Percentiles rank a stretch among this genome's conserved stretches.
Conservation (phyloP, 2,797 vertebrate genomes). For the Enteromius treurensis region DNA sequence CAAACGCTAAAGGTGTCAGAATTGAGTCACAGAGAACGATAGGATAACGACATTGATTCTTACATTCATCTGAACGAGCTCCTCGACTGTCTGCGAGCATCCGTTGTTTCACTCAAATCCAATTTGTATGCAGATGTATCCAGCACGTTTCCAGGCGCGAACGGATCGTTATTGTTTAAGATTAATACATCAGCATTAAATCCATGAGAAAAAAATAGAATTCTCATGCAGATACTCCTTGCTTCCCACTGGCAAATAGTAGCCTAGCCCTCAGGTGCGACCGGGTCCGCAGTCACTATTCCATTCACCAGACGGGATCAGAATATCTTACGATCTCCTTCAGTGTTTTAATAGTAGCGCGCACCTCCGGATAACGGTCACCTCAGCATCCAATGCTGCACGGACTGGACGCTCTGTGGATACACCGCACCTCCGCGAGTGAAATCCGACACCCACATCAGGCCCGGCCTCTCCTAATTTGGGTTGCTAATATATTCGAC, state of each 20-base stretch:
- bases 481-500: conserved; percentile 78
- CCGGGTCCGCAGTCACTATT: conserved; percentile 22
- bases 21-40: neutral
- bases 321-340: conserved; percentile 41
- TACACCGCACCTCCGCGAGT: conserved; percentile 71
- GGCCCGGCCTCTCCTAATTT: conserved; percentile 72
- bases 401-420: conserved; percentile 60
- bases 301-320: conserved; percentile 7
- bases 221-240: conserved; percentile 33
- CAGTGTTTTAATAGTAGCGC: conserved; percentile 35
- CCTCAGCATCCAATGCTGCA: conserved; percentile 74
- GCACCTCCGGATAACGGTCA: conserved; percentile 49
- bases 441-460: conserved; percentile 74
- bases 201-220: conserved; percentile 59
- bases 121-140: conserved; percentile 76
- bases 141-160: conserved; percentile 60
- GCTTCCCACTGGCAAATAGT: conserved; percentile 56
- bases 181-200: conserved; percentile 61
- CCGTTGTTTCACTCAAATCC: conserved; percentile 66
- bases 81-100: conserved; percentile 65
- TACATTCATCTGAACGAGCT: conserved; percentile 76
- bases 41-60: conserved; percentile 65
- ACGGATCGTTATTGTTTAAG: conserved; percentile 50
- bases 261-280: conserved; percentile 57
- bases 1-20: neutral